These are phyloP conservation scores for Reticulitermes lucifugus DNA, from an alignment of 2,888 invertebrate species.

Conservation along the genomic window DNA sequence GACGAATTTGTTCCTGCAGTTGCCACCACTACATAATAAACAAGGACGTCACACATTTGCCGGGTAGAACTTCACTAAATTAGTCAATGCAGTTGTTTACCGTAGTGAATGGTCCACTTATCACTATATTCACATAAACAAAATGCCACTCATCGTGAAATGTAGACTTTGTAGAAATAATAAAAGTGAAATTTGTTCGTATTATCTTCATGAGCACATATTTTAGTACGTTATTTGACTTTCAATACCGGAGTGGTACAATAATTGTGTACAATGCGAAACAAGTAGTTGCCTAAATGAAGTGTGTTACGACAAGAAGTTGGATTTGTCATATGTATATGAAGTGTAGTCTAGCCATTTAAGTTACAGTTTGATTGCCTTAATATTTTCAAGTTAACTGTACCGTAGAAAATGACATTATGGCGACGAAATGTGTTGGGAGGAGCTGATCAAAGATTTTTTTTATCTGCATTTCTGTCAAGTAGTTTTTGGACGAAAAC, in stretches of 20 bases:
- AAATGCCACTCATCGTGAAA: neutral
- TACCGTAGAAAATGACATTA: neutral
- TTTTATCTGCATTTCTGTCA: constrained; percentile 21
- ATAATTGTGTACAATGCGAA: constrained; percentile 14
- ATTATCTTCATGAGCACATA: neutral
- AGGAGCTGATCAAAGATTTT: constrained; percentile 27
- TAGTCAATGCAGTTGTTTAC: neutral
- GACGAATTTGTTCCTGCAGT: too few species aligned
- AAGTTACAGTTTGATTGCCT: neutral
- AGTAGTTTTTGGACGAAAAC: neutral
- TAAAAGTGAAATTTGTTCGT: neutral
- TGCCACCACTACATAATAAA: neutral
- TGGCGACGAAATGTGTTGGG: constrained; percentile 8
- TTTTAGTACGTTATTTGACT: neutral
- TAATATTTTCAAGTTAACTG: neutral
- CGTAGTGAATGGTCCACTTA: neutral
- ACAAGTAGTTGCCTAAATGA: neutral
- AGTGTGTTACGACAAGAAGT: neutral
- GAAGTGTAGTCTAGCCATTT: neutral
- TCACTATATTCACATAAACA: neutral
- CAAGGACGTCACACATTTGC: neutral
- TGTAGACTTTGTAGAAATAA: neutral
- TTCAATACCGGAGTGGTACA: neutral
- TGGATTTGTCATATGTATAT: neutral
- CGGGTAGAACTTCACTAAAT: neutral